Conservation (phyloP, 2,113 vertebrate genomes). For the Malurus elegans region DNA sequence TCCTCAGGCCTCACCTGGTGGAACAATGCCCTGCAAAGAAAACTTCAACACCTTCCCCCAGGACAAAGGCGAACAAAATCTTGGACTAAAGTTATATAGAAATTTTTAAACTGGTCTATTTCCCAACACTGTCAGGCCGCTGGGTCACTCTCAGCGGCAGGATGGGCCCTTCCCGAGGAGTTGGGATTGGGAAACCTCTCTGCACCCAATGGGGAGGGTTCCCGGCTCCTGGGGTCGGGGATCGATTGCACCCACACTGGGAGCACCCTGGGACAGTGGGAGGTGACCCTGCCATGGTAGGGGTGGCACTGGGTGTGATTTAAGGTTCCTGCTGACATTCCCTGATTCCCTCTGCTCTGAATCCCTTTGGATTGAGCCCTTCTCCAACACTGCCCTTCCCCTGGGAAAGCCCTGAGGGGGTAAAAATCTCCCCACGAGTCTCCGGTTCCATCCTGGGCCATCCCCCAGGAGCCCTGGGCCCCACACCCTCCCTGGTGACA, state of each 20-base stretch:
- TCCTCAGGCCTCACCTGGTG: too few species aligned
- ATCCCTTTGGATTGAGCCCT: fast-evolving
- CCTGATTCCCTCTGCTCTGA: fast-evolving
- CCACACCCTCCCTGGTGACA: background rate
- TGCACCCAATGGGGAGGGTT: fast-evolving
- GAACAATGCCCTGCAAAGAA: too few species aligned
- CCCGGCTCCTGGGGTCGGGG: fast-evolving
- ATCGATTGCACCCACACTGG: fast-evolving
- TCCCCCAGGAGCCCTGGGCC: background rate
- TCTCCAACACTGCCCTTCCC: background rate
- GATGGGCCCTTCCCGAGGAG: background rate
- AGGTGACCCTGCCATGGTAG: background rate
- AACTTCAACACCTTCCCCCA: too few species aligned
- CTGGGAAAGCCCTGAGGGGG: background rate
- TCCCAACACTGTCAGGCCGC: background rate
- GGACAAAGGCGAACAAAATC: too few species aligned
- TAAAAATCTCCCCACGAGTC: background rate
- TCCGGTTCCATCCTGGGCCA: background rate
- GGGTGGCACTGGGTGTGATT: background rate
- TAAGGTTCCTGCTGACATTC: background rate
- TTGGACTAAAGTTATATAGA: too few species aligned
- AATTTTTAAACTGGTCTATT: too few species aligned
- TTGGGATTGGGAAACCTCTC: background rate
- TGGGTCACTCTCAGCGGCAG: fast-evolving
- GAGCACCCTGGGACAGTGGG: background rate